These are phyloP conservation scores for Euphydryas editha DNA, from an alignment of 2,888 invertebrate species.

Conservation along the genomic window DNA sequence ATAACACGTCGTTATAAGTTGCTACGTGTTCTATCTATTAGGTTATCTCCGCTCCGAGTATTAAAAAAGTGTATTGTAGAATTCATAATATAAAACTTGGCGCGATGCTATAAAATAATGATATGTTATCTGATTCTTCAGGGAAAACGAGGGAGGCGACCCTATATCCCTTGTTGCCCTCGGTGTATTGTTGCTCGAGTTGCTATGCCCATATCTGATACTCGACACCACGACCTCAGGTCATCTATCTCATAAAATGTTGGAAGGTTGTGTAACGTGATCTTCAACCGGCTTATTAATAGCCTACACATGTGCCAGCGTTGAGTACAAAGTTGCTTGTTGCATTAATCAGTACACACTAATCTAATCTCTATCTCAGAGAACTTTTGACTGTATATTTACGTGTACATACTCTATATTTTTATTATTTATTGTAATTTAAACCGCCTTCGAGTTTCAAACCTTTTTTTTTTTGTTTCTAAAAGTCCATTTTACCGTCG, in stretches of 20 bases:
- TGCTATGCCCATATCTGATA: constrained; percentile 31
- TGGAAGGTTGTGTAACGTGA: constrained; percentile 36
- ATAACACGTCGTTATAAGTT: too few relatives aligned
- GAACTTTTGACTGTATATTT: neutral
- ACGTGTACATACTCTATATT: neutral
- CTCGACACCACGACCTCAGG: constrained; percentile 33
- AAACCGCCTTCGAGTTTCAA: too few relatives aligned
- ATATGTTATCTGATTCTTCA: neutral
- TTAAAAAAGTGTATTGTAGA: neutral
- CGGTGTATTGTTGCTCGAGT: constrained; percentile 26
- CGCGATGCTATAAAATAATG: neutral
- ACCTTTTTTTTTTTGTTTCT: too few relatives aligned
- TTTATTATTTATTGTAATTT: neutral
- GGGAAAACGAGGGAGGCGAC: neutral
- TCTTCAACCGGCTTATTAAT: constrained; percentile 21
- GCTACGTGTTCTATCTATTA: neutral
- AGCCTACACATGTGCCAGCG: constrained; percentile 16
- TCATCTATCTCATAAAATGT: constrained; percentile 36
- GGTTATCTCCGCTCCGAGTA: neutral
- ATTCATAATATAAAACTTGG: neutral
- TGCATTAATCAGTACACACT: neutral
- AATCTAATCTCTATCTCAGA: neutral
- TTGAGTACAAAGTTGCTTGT: neutral
- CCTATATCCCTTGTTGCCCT: constrained; percentile 24
- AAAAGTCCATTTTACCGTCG: too few relatives aligned